Percentiles rank a stretch among this genome's conserved stretches.
Conservation (phyloP, 2,113 vertebrate genomes). For the Recurvirostra avosetta region DNA sequence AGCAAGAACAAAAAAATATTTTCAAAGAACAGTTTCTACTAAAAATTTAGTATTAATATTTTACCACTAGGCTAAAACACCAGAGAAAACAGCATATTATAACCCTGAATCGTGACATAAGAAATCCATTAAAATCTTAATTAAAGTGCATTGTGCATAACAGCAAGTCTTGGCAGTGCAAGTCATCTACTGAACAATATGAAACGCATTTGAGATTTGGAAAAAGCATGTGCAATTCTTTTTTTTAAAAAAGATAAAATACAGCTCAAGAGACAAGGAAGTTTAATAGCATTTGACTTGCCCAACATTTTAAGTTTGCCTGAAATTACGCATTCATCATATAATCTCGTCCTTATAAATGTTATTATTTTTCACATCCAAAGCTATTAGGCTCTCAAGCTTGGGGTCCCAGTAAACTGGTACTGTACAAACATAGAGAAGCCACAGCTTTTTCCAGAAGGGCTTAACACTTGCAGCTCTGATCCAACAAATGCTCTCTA, state of each 20-base stretch:
- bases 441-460: background rate
- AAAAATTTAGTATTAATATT: constrained; percentile 36
- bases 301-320: background rate
- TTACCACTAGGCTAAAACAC: background rate
- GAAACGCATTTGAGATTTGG: constrained; percentile 17
- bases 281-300: background rate
- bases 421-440: background rate
- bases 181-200: background rate
- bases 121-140: constrained; percentile 51
- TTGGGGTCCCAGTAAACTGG: background rate
- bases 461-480: background rate
- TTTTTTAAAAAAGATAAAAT: background rate
- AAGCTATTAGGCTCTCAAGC: background rate
- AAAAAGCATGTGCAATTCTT: background rate
- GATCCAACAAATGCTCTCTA: background rate
- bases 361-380: background rate
- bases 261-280: background rate
- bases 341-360: background rate
- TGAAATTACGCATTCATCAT: background rate
- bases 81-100: constrained; percentile 4
- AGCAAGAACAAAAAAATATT: background rate
- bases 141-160: constrained; percentile 47
- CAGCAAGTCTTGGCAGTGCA: constrained; percentile 10
- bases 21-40: constrained; percentile 9
- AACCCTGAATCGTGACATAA: constrained; percentile 27